These are phyloP conservation scores for Bombus terrestris DNA, from an alignment of 1,140 invertebrate species.

Conservation along the genomic window DNA sequence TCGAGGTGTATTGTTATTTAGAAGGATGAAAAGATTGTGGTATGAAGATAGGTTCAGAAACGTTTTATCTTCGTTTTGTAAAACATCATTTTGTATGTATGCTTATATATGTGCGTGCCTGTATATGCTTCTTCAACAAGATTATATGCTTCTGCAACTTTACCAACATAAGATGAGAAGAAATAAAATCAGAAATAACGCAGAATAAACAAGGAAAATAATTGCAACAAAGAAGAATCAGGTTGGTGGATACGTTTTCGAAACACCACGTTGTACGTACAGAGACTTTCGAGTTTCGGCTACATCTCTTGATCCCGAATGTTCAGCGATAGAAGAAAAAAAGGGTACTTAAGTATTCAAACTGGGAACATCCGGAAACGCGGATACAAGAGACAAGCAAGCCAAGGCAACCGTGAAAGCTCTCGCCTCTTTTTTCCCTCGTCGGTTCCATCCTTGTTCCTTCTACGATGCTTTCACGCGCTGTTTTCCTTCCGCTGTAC, in stretches of 20 bases:
- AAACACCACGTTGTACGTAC: background rate
- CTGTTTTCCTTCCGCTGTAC: conserved; percentile 18
- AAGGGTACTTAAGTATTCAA: conserved; percentile 52
- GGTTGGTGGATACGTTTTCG: background rate
- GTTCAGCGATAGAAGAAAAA: conserved; percentile 12
- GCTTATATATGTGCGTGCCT: too few species aligned
- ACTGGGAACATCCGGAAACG: conserved; percentile 38
- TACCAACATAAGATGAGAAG: background rate
- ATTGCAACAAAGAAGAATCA: background rate
- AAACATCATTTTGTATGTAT: too few species aligned
- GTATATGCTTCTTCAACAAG: too few species aligned
- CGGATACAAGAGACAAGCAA: conserved; percentile 45
- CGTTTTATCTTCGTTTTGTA: too few species aligned
- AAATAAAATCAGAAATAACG: background rate
- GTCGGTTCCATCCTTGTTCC: background rate
- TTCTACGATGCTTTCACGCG: conserved; percentile 22
- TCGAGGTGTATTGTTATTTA: too few species aligned
- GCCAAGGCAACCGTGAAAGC: conserved; percentile 48
- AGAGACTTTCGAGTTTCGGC: conserved; percentile 1
- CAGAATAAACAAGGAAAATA: background rate
- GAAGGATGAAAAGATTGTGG: too few species aligned
- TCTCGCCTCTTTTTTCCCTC: background rate
- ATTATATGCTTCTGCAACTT: too few species aligned
- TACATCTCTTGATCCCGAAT: conserved; percentile 12
- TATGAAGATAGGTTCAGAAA: too few species aligned